Evolutionary conservation across 2,888 invertebrate genomes (phyloP).

Genomic region (Anthophora plumipes): DNA sequence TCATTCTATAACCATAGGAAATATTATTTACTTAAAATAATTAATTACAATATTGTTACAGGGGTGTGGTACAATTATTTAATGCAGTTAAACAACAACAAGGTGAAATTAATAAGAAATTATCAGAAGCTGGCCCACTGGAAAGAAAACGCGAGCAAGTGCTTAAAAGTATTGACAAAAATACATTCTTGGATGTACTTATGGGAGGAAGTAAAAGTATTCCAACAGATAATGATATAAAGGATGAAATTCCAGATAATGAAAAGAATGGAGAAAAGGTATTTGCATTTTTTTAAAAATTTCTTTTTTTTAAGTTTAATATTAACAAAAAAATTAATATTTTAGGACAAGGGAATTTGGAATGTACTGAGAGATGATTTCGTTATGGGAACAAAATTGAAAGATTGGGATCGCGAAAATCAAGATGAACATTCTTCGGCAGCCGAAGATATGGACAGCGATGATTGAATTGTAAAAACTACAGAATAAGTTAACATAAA

Average conservation of each 20-base stretch:
- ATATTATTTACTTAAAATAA: background rate
- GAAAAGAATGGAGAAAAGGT: constrained; percentile 83
- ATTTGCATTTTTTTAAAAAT: constrained; percentile 56
- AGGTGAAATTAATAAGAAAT: constrained; percentile 89
- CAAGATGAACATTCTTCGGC: constrained; percentile 83
- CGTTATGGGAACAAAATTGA: constrained; percentile 94
- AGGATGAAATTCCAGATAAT: constrained; percentile 84
- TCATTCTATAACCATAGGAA: background rate
- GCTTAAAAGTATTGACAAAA: constrained; percentile 91
- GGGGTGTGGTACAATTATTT: constrained; percentile 96
- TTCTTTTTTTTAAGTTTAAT: background rate
- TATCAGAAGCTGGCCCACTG: constrained; percentile 90
- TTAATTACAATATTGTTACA: constrained; percentile 78
- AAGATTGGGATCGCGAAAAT: constrained; percentile 95
- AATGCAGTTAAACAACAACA: constrained; percentile 96
- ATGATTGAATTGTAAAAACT: constrained; percentile 56
- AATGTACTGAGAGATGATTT: constrained; percentile 91
- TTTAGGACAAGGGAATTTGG: constrained; percentile 80
- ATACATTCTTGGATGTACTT: constrained; percentile 91
- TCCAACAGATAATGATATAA: constrained; percentile 86
- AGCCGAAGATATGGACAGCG: constrained; percentile 78
- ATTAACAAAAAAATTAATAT: background rate
- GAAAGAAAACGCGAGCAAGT: constrained; percentile 92
- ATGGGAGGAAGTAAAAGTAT: constrained; percentile 87
- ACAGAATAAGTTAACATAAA: background rate